Base-by-base conservation (phyloP, 2,113 vertebrate species). In the Rallus limicola region DNA sequence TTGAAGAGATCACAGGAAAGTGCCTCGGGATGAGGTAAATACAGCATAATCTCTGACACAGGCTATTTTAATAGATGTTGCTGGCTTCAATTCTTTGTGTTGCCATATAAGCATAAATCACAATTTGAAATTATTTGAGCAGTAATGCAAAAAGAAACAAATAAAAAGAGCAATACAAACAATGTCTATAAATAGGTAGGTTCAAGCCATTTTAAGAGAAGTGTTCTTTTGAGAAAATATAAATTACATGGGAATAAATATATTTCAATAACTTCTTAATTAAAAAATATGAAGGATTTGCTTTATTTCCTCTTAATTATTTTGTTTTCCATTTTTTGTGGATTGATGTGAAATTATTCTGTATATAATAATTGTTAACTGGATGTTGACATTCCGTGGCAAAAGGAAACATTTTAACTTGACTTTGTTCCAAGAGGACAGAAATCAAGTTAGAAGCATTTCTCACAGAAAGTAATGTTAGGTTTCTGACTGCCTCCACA, bases 21-120 rank as follows among this genome's bases (percentile, higher is more conserved):
- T 90, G 87, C 91, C 92, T 92, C 40, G 36, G 64, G 78, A 83
- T 88, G 71, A 94, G 38, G 62, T 46, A 93, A 91, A 74, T 76
- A 38, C 20, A 77, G 29, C 56, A 88, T 56, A 76, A 86, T 80
- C 14, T 90, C 67, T 77, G 82, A 77, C 71, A 94, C 28, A 55
- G 59, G 53, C 31, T 94, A 80, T 93, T 95, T 96, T 87, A 89
- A 89, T 58, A 80, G 62, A 48, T 91, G 77, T 65, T 3, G 2
- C 50, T 80, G 71, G 34, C 59, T 93, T 95, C 87, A 74, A 29
- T 70, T 50, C 31, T 82, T 86, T 58, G 15, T 85, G 63, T 46
- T 93, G 25, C 63, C 42, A 63, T 69, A 40, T 38, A 65, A 79
- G 15, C 21, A 72, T 69, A 86, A 95, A 72, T 84, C 38, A 60